A percentile compares a stretch with the other conserved stretches of the same genome.
These are phyloP conservation scores for Calliphora vicina DNA, from an alignment of 1,140 invertebrate species.

Conservation along the genomic window DNA sequence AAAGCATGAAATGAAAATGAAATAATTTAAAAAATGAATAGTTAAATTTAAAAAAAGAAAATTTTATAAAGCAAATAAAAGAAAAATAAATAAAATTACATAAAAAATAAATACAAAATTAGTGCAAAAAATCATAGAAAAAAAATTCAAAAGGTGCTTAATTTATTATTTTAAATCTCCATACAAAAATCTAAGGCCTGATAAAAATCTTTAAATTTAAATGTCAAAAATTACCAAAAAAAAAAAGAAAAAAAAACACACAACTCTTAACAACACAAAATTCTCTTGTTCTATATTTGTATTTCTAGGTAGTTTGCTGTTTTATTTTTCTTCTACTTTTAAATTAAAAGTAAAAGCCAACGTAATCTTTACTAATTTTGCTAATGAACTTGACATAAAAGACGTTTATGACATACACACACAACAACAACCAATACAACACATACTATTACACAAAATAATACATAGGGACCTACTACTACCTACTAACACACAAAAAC, in stretches of 20 bases:
- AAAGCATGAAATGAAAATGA: background rate
- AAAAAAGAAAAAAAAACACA: too few species aligned
- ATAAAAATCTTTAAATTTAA: background rate
- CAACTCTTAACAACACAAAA: too few species aligned
- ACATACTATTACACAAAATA: background rate
- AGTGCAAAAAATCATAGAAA: too few species aligned
- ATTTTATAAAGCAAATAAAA: background rate
- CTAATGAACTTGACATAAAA: conserved; percentile 34
- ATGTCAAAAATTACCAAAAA: background rate
- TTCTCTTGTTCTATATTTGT: too few species aligned
- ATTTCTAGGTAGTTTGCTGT: background rate
- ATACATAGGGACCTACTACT: background rate
- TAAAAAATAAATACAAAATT: too few species aligned
- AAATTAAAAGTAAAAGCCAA: conserved; percentile 31
- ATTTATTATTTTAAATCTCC: background rate
- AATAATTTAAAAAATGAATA: background rate
- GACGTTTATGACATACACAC: background rate
- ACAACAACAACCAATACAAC: background rate
- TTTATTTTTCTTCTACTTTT: background rate
- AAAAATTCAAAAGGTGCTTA: background rate
- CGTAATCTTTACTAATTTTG: conserved; percentile 34
- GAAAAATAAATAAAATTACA: background rate
- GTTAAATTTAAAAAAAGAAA: background rate
- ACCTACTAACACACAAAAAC: background rate
- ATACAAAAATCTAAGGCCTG: background rate